Percentiles rank a stretch among this genome's conserved stretches.
phyloP scores from a whole-genome alignment of 37 sponge, comb jelly and placozoan species.

The Halisarca cf. caerulea region DNA sequence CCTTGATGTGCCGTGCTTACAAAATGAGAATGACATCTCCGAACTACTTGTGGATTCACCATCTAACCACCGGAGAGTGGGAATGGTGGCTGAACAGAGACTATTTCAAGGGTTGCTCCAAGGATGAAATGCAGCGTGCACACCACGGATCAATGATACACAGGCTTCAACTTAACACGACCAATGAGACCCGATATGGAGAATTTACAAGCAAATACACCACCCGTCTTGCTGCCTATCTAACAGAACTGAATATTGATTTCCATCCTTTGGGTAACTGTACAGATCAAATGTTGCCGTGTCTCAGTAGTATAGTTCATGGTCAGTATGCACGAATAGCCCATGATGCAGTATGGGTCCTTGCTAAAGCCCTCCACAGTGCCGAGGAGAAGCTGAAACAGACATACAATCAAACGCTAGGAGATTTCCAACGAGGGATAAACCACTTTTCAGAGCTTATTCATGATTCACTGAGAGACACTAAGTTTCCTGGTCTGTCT shows the following conservation, averaged over 20 bases:
- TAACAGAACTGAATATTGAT: not conserved
- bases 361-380: not conserved
- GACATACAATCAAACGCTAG: not conserved
- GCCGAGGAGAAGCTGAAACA: not conserved
- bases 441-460: not conserved
- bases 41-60: not conserved
- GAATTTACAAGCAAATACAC: not conserved
- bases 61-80: not conserved
- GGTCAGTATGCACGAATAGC: not conserved
- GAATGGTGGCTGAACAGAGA: not conserved
- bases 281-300: too few relatives aligned
- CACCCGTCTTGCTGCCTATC: not conserved
- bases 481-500: not conserved
- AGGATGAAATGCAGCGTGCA: not conserved
- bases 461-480: not conserved
- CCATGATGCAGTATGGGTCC: conserved; percentile 19
- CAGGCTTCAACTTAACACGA: not conserved
- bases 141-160: not conserved
- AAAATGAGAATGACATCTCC: not conserved
- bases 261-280: not conserved
- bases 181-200: not conserved
- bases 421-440: not conserved
- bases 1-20: not conserved
- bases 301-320: not conserved
- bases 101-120: not conserved